phyloP scores from a whole-genome alignment of 2,113 vertebrate genomes.

The Hypomesus transpacificus region DNA sequence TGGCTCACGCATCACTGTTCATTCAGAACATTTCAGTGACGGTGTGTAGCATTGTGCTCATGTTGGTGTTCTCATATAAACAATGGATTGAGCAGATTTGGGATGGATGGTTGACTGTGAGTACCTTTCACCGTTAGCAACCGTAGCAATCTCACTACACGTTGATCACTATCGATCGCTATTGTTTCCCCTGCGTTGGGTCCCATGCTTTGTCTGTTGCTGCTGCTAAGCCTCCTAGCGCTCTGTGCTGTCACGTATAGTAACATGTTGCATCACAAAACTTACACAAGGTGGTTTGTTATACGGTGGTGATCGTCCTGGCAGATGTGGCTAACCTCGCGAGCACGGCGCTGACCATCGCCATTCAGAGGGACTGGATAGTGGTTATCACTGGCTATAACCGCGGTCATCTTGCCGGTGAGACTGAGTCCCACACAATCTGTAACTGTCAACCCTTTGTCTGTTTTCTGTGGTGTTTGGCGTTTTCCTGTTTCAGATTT shows the following conservation, averaged over 20 bases:
- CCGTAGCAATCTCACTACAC: not conserved
- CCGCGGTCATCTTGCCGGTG: slow-evolving; percentile 70
- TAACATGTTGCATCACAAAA: slow-evolving; percentile 77
- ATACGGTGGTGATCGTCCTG: slow-evolving; percentile 71
- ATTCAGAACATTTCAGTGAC: slow-evolving; percentile 74
- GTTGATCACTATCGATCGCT: slow-evolving; percentile 25
- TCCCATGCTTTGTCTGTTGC: slow-evolving; percentile 44
- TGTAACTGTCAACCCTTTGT: not conserved
- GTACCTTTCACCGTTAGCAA: slow-evolving; percentile 36
- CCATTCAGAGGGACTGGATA: slow-evolving; percentile 75
- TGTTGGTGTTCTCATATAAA: slow-evolving; percentile 74
- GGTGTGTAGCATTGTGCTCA: slow-evolving; percentile 68
- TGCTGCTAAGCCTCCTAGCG: slow-evolving; percentile 57
- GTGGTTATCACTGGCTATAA: slow-evolving; percentile 73
- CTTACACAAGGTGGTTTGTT: slow-evolving; percentile 76
- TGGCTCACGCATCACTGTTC: slow-evolving; percentile 72
- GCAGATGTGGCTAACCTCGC: slow-evolving; percentile 73
- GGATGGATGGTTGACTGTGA: slow-evolving; percentile 72
- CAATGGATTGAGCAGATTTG: slow-evolving; percentile 69
- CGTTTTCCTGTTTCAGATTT: not conserved
- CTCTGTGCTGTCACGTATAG: slow-evolving; percentile 65
- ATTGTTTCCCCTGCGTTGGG: slow-evolving; percentile 41
- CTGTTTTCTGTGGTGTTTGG: not conserved
- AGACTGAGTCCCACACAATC: slow-evolving; percentile 26
- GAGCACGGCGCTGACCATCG: slow-evolving; percentile 67